Evolutionary conservation across 2,797 vertebrate species (phyloP).

Genomic region (Ctenopoma kingsleyae): DNA sequence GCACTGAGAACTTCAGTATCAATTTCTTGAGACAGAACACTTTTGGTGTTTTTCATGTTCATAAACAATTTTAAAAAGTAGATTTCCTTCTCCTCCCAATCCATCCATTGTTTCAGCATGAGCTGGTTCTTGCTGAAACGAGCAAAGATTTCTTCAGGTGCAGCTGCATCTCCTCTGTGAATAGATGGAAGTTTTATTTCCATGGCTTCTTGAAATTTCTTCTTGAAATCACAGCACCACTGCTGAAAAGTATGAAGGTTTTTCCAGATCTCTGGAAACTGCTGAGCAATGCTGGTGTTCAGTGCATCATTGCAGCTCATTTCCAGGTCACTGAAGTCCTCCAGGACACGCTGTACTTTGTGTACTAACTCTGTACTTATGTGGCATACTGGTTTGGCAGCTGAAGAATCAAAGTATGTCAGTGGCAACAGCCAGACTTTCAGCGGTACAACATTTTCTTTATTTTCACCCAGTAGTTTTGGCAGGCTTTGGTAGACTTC

Average conservation of each 20-base stretch:
- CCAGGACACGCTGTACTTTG: slow-evolving; percentile 55
- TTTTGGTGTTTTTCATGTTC: too few relatives aligned
- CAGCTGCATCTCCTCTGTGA: too few relatives aligned
- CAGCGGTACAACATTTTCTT: slow-evolving; percentile 61
- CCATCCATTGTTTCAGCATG: too few relatives aligned
- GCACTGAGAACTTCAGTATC: too few relatives aligned
- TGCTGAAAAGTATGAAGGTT: slow-evolving; percentile 54
- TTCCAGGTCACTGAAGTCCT: slow-evolving; percentile 38
- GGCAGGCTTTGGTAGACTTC: slow-evolving; percentile 67
- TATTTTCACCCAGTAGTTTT: slow-evolving; percentile 43
- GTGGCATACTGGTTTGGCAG: slow-evolving; percentile 54
- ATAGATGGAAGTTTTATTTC: too few relatives aligned
- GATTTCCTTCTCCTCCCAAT: too few relatives aligned
- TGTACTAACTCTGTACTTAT: slow-evolving; percentile 61
- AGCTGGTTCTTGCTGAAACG: too few relatives aligned
- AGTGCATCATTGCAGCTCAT: slow-evolving; percentile 49
- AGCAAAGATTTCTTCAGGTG: too few relatives aligned
- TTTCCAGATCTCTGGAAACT: slow-evolving; percentile 39
- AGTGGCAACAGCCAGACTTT: slow-evolving; percentile 77
- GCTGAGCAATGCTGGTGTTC: not conserved
- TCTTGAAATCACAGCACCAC: slow-evolving; percentile 37
- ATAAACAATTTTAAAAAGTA: too few relatives aligned
- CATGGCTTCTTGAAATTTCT: too few relatives aligned
- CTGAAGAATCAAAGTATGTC: slow-evolving; percentile 56
- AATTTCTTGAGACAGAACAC: too few relatives aligned